Percentiles rank a stretch among this genome's conserved stretches.
Evolutionary conservation across 1,140 invertebrate genomes (phyloP).

Genomic region (Pogonus chalceus): DNA sequence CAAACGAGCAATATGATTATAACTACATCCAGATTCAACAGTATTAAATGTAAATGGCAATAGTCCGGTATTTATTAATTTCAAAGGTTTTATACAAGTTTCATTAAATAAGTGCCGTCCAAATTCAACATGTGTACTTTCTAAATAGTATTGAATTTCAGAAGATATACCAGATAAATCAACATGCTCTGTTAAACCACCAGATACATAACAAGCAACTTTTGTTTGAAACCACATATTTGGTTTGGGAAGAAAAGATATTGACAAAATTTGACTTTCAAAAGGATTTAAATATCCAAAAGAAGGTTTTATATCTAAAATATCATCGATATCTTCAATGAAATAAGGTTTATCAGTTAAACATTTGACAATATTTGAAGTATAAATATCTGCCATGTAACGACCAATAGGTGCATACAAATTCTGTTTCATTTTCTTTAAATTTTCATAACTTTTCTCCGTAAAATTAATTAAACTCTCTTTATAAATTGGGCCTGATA

Average conservation of each 20-base stretch:
- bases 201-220: conserved; percentile 30
- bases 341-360: not conserved
- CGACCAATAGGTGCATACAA: not conserved
- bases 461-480: not conserved
- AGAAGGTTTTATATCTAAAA: conserved; percentile 31
- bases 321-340: conserved; percentile 12
- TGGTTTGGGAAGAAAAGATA: conserved; percentile 31
- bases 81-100: conserved; percentile 15
- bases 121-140: conserved; percentile 32
- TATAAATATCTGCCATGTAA: not conserved
- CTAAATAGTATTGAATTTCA: conserved; percentile 28
- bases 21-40: not conserved
- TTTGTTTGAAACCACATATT: conserved; percentile 24
- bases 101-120: conserved; percentile 32
- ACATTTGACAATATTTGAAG: not conserved
- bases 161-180: conserved; percentile 30
- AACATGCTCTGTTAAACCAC: conserved; percentile 31
- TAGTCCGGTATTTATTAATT: conserved; percentile 14
- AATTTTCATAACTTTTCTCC: not conserved
- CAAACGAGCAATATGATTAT: not conserved
- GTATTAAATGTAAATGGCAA: conserved; percentile 7
- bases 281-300: conserved; percentile 33
- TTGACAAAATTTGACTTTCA: conserved; percentile 27
- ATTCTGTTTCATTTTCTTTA: not conserved
- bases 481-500: not conserved